A percentile compares a stretch with the other conserved stretches of the same genome.
phyloP scores from a whole-genome alignment of 2,797 vertebrate genomes.

The Sciaenops ocellatus region DNA sequence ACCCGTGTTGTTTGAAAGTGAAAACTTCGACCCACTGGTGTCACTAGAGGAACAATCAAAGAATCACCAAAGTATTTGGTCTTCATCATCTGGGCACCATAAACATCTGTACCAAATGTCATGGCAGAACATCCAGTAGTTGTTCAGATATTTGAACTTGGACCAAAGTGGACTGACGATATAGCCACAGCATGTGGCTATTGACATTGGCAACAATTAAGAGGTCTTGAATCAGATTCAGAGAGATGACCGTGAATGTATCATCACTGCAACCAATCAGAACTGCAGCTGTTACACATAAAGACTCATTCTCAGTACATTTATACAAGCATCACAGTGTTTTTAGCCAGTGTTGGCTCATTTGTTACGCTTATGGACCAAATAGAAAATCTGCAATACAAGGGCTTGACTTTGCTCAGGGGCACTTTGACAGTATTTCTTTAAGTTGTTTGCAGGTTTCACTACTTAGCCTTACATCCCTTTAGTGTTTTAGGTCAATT shows the following conservation, averaged over 20 bases:
- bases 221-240: neutral
- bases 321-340: neutral
- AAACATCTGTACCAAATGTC: neutral
- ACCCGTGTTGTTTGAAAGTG: neutral
- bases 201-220: neutral
- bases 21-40: neutral
- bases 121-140: neutral
- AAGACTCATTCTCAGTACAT: neutral
- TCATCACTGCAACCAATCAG: neutral
- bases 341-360: neutral
- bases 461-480: neutral
- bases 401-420: conserved; percentile 2
- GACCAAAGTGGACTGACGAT: neutral
- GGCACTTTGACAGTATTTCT: neutral
- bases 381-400: too few species aligned
- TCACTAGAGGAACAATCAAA: neutral
- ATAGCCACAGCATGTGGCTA: neutral
- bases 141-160: neutral
- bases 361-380: neutral
- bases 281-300: neutral
- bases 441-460: neutral
- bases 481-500: neutral
- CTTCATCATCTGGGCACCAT: neutral
- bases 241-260: neutral
- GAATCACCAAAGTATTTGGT: too few species aligned